phyloP scores from a whole-genome alignment of 2,888 invertebrate genomes.

The Adelphocoris suturalis region DNA sequence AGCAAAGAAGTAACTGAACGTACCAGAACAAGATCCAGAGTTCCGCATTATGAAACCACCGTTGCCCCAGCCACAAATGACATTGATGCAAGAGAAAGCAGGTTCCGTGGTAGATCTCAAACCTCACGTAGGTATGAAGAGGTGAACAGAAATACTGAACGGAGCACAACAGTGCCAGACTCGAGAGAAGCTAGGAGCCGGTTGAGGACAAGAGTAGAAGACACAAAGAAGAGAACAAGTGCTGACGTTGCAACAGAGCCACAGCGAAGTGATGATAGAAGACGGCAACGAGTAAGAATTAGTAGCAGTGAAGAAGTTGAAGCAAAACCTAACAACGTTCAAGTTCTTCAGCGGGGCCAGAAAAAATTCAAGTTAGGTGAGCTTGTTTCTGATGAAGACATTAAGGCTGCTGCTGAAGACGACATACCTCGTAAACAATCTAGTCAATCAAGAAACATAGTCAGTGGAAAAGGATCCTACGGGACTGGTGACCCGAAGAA shows the following conservation, averaged over 20 bases:
- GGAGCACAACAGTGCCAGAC: neutral
- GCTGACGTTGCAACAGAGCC: neutral
- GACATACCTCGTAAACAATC: conserved; percentile 66
- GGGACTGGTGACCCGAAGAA: conserved; percentile 21
- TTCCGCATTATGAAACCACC: neutral
- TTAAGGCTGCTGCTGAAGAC: conserved; percentile 39
- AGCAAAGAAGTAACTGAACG: neutral
- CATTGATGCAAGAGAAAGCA: conserved; percentile 6
- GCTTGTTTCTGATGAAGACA: conserved; percentile 58
- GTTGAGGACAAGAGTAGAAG: neutral
- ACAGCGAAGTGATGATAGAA: neutral
- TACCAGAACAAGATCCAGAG: neutral
- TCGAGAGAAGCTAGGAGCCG: conserved; percentile 58
- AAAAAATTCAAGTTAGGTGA: conserved; percentile 69
- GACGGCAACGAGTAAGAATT: conserved; percentile 15
- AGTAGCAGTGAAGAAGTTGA: neutral
- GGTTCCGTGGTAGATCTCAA: conserved; percentile 7
- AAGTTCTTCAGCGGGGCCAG: conserved; percentile 63
- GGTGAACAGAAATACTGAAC: neutral
- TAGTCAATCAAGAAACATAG: conserved; percentile 59
- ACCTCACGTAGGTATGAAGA: conserved; percentile 55
- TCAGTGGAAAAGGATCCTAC: neutral
- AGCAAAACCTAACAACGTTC: neutral
- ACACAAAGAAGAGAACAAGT: neutral
- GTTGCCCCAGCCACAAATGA: neutral